Evolutionary conservation across 2,113 vertebrate species (phyloP).

Genomic region (Epinephelus fuscoguttatus): DNA sequence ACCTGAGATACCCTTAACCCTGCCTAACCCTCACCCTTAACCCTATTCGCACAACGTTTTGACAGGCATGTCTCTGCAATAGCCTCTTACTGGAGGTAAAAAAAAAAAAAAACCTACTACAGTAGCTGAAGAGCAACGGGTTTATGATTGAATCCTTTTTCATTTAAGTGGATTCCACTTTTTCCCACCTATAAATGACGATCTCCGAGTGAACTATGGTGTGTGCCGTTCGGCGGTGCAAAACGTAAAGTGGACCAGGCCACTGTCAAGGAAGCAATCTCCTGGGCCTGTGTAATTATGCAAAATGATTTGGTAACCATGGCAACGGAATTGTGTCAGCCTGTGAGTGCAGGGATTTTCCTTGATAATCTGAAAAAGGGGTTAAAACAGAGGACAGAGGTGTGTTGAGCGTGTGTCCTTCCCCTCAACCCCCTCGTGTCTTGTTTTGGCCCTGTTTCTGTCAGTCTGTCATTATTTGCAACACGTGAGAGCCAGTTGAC

Average conservation of each 20-base stretch:
- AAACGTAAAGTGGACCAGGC: constrained; percentile 17
- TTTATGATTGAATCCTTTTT: constrained; percentile 16
- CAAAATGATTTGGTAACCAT: constrained; percentile 34
- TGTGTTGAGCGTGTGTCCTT: neutral
- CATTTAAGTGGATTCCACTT: constrained; percentile 8
- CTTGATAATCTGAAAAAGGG: neutral
- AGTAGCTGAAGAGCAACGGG: neutral
- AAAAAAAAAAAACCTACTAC: neutral
- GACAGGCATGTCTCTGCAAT: neutral
- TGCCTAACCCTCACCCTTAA: too few relatives aligned
- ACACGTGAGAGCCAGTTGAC: neutral
- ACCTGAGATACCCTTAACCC: too few relatives aligned
- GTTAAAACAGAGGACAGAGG: neutral
- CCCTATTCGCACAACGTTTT: neutral
- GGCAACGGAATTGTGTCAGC: constrained; percentile 23
- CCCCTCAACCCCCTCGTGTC: neutral
- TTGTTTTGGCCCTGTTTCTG: neutral
- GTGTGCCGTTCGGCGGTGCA: neutral
- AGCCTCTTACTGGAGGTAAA: neutral
- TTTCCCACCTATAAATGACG: neutral
- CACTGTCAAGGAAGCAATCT: constrained; percentile 17
- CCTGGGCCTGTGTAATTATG: constrained; percentile 20
- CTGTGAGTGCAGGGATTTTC: neutral
- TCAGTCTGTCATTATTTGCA: neutral
- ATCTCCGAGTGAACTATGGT: constrained; percentile 3